Base-by-base conservation (phyloP, 2,888 invertebrate genomes). In the Xanthorhoe spadicearia region DNA sequence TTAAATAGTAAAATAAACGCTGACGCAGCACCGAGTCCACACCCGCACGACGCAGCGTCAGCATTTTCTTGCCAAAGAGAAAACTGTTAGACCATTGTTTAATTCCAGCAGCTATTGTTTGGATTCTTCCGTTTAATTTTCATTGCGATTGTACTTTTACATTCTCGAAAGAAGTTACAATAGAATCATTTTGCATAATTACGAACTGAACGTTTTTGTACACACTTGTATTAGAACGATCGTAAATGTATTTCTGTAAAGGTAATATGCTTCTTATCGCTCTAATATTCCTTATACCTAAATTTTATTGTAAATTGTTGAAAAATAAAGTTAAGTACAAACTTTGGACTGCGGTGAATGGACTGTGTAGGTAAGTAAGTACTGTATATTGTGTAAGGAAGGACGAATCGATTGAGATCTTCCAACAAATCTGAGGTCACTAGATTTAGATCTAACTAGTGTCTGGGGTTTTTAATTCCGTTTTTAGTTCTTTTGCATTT, bases 41-140 rank as follows among this genome's bases (percentile, higher is more conserved):
- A 46, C 56, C 66, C 58, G 49, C 50, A 54, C 63, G 52, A 35
- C 49, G 19, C n/a, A 8, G 38, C 53, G 62, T 63, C 62, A 66
- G 60, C 62, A 19, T 61, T 66, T 69, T 63, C 65, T 66, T 66
- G 57, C 32, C 49, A 43, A 48, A 64, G 23, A 49, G 51, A 59
- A 60, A 53, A 57, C 52, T 58, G 50, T 59, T 54, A 15, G 46
- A 58, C 69, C 38, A 61, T 66, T 66, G 66, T 66, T 64, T 50
- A 67, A 67, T 53, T 64, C 56, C 35, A 52, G 49, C 38, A 35
- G 28, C 60, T 55, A 62, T 66, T 66, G 64, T 68, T 64, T 54
- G 15, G 17, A 58, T 50, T 55, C 57, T 64, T 46, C 35, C 23
- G 38, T 56, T 60, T 8, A 19, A 63, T 56, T 63, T 51, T 46